Percentiles rank a stretch among this genome's conserved stretches.
These are phyloP conservation scores for Chrysogorgia sp. DNA, from an alignment of 92 coral and sea anemone species.

Conservation along the genomic window DNA sequence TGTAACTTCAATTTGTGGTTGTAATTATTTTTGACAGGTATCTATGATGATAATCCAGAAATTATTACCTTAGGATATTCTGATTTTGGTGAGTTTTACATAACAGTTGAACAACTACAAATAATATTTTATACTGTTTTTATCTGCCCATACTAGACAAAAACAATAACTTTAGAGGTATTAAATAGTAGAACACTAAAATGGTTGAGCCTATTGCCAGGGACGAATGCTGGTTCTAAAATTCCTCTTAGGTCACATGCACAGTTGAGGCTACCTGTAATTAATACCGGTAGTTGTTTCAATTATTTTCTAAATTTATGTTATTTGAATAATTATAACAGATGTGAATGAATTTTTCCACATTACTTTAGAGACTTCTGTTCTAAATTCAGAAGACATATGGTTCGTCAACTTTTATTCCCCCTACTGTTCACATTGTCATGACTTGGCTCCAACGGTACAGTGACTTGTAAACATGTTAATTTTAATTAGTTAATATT, in stretches of 20 bases:
- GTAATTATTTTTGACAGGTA: slow-evolving; percentile 59
- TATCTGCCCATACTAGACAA: no score
- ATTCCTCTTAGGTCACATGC: no score
- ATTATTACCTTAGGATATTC: slow-evolving; percentile 92
- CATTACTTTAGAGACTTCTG: slow-evolving; percentile 77
- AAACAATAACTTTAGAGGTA: no score
- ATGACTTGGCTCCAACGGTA: slow-evolving; percentile 98
- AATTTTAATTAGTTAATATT: not conserved
- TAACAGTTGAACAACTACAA: no score
- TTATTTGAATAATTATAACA: not conserved
- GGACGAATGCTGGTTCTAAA: no score
- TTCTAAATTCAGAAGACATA: slow-evolving; percentile 89
- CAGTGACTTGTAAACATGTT: slow-evolving; percentile 16
- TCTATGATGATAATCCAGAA: slow-evolving; percentile 96
- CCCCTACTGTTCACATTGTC: slow-evolving; percentile 96
- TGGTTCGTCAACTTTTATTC: slow-evolving; percentile 98
- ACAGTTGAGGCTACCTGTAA: no score
- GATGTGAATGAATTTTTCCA: not conserved
- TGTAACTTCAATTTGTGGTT: not conserved
- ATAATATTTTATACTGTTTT: no score
- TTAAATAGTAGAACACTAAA: no score
- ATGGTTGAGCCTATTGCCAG: no score
- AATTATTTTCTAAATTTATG: no score
- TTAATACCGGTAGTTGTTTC: no score
- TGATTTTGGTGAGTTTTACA: slow-evolving; percentile 95